Evolutionary conservation across 2,113 vertebrate genomes (phyloP), one percentile per base, ranked within the genome.

Genomic region (Agapornis roseicollis): DNA sequence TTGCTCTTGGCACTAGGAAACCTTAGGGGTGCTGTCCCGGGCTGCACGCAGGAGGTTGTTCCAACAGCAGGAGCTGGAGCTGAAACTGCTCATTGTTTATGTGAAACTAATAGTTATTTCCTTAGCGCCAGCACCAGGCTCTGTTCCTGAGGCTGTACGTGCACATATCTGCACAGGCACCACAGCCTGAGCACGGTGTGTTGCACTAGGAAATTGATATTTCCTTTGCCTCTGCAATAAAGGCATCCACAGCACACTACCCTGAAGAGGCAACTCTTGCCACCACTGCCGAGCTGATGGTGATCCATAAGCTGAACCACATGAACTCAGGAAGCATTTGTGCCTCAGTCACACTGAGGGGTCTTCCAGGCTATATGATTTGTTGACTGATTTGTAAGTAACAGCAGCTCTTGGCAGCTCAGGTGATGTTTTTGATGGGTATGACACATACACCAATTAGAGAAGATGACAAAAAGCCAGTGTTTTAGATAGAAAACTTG

Each of bases 1-100:
- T 92, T 95, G 86, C 80, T 95, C 83, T 92, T 94, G 92, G 88
- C 83, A 58, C 46, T 16, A 10, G 56, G 25, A 50, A 63, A 35
- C 16, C 63, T 52, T 83, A 7, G 58, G 60, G 85, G 90, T 16
- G 22, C 50, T 84, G 82, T 86, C 80, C 46, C 2, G 5, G 49
- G 72, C 68, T 66, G 73, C 88, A 80, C 12, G 8, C 64, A 37
- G 60, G 74, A 80, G 71, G 71, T 28, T 63, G 69, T 85, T 96
- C 84, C 92, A 74, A 22, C 7, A 87, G 85, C 50, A 60, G 77
- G 55, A 80, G 44, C 72, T 78, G 60, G 71, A 90, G 69, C 77
- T 0, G 6, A 88, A 92, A 56, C 85, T 1, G 0, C 31, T 84
- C 74, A 11, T 64, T 88, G 82, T 95, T 87, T 81, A n/a, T 61